Evolutionary conservation across 2,888 invertebrate genomes (phyloP).

Genomic region (Teleiodes luculella): DNA sequence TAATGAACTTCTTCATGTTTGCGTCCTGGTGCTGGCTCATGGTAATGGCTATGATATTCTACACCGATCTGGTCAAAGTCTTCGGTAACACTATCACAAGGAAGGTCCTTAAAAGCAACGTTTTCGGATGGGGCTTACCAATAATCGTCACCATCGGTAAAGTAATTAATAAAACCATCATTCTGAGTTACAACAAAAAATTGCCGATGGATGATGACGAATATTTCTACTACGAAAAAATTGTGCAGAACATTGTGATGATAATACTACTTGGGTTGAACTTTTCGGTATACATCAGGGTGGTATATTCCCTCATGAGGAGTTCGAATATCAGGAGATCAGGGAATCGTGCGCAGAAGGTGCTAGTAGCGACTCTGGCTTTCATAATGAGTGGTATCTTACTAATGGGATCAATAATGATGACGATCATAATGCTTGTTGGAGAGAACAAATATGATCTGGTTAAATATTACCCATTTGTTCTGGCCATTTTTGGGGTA

Average conservation of each 20-base stretch:
- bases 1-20: not conserved
- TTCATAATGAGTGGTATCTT: not conserved
- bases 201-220: not conserved
- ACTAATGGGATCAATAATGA: not conserved
- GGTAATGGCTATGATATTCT: not conserved
- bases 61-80: not conserved
- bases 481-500: not conserved
- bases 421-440: not conserved
- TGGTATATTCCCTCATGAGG: not conserved
- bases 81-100: not conserved
- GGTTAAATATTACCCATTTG: not conserved
- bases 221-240: not conserved
- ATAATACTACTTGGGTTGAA: not conserved
- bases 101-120: not conserved
- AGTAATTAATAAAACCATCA: not conserved
- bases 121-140: not conserved
- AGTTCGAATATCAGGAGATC: not conserved
- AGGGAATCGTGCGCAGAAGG: not conserved
- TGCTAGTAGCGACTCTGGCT: not conserved
- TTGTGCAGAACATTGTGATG: not conserved
- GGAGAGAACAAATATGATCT: not conserved
- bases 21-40: not conserved
- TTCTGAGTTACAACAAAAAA: not conserved
- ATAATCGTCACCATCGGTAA: not conserved
- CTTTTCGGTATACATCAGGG: not conserved